Evolutionary conservation across 2,888 invertebrate species (phyloP).

Genomic region (Campoletis raptor): DNA sequence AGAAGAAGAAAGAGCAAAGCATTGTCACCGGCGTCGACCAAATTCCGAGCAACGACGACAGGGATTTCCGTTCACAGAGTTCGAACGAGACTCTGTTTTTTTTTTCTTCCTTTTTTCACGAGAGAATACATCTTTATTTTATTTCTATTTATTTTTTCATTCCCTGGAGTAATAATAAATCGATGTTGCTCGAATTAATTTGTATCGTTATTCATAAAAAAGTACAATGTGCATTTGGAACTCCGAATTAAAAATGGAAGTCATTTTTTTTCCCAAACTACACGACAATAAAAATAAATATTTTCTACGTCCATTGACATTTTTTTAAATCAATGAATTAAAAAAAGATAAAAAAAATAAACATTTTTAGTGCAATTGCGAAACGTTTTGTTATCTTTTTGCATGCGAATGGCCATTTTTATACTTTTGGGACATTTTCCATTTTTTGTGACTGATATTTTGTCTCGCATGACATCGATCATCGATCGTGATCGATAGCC

Average conservation of each 20-base stretch:
- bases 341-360: neutral
- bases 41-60: slow-evolving; percentile 25
- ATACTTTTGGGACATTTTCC: neutral
- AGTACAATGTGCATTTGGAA: slow-evolving; percentile 6
- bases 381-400: neutral
- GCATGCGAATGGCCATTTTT: neutral
- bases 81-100: slow-evolving; percentile 4
- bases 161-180: neutral
- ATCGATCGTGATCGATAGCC: slow-evolving; percentile 10
- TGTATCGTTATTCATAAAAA: neutral
- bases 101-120: neutral
- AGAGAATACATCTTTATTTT: neutral
- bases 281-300: neutral
- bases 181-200: neutral
- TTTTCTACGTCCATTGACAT: neutral
- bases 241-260: neutral
- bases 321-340: too few species aligned
- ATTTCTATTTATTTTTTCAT: too few species aligned
- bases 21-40: slow-evolving; percentile 55
- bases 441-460: neutral
- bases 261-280: neutral
- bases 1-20: slow-evolving; percentile 4
- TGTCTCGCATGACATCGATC: neutral
- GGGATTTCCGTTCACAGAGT: slow-evolving; percentile 10
- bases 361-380: neutral